phyloP scores from a whole-genome alignment of 2,797 vertebrate genomes.

The Cirrhinus molitorella region DNA sequence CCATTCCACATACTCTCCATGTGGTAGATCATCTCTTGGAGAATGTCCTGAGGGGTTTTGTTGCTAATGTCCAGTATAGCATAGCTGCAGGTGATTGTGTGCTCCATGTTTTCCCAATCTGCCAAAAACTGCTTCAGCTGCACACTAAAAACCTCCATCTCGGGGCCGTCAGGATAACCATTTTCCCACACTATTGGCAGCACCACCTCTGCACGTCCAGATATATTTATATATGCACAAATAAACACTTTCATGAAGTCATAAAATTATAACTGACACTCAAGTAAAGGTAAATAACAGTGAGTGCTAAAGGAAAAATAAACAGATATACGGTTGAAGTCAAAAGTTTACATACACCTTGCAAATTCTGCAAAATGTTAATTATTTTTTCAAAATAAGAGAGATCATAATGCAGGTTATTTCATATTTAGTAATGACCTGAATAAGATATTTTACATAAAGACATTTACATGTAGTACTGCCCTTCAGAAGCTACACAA shows the following conservation, averaged over 20 bases:
- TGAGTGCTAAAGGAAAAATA: background rate
- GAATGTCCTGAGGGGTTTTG: slow-evolving; percentile 82
- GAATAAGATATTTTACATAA: no score
- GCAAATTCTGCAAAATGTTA: no score
- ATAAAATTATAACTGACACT: background rate
- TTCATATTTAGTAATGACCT: no score
- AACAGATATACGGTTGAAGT: background rate
- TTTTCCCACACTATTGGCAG: slow-evolving; percentile 76
- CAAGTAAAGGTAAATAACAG: background rate
- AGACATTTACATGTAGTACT: no score
- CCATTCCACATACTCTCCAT: slow-evolving; percentile 87
- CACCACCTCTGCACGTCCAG: slow-evolving; percentile 68
- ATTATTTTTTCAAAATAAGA: no score
- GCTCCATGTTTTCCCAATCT: slow-evolving; percentile 79
- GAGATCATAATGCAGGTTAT: no score
- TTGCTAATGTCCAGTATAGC: slow-evolving; percentile 78
- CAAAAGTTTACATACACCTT: no score
- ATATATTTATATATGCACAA: slow-evolving; percentile 35
- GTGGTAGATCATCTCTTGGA: slow-evolving; percentile 77
- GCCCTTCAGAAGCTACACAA: no score
- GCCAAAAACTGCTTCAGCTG: slow-evolving; percentile 73
- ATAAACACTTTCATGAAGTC: background rate
- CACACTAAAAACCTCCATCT: slow-evolving; percentile 81
- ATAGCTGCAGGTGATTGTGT: slow-evolving; percentile 63
- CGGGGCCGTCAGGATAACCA: slow-evolving; percentile 81